These are phyloP conservation scores for Ditylenchus weischeri DNA, from an alignment of 2,888 invertebrate genomes.

Conservation along the genomic window DNA sequence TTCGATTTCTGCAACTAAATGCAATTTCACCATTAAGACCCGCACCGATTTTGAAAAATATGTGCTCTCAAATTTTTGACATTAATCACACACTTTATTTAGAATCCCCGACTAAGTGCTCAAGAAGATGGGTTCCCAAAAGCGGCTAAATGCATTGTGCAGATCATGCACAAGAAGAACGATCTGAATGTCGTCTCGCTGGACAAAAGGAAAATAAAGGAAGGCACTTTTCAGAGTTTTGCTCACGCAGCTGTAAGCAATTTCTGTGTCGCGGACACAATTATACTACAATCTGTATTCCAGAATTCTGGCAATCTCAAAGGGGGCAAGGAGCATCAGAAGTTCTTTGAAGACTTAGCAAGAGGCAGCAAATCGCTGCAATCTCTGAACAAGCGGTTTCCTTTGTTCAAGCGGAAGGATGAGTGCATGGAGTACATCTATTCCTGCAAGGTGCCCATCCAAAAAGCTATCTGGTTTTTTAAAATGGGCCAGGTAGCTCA, in stretches of 20 bases:
- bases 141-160: constrained; percentile 24
- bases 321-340: constrained; percentile 7
- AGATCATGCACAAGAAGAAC: constrained; percentile 36
- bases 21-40: too few relatives aligned
- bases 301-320: constrained; percentile 19
- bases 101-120: constrained; percentile 18
- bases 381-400: constrained; percentile 28
- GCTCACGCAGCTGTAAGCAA: constrained; percentile 4
- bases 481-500: constrained; percentile 33
- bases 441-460: constrained; percentile 39
- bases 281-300: background rate
- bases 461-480: constrained; percentile 37
- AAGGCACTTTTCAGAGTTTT: constrained; percentile 26
- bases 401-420: constrained; percentile 35
- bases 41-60: too few relatives aligned
- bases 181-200: constrained; percentile 26
- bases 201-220: constrained; percentile 33
- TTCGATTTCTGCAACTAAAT: too few relatives aligned
- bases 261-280: background rate
- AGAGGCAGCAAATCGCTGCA: constrained; percentile 30
- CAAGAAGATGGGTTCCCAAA: constrained; percentile 29
- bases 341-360: constrained; percentile 44
- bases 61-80: too few relatives aligned
- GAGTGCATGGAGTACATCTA: constrained; percentile 38
- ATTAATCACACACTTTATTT: background rate